Percentiles rank a stretch among this genome's conserved stretches.
phyloP scores from a whole-genome alignment of 2,888 invertebrate species.

The Limenitis camilla region DNA sequence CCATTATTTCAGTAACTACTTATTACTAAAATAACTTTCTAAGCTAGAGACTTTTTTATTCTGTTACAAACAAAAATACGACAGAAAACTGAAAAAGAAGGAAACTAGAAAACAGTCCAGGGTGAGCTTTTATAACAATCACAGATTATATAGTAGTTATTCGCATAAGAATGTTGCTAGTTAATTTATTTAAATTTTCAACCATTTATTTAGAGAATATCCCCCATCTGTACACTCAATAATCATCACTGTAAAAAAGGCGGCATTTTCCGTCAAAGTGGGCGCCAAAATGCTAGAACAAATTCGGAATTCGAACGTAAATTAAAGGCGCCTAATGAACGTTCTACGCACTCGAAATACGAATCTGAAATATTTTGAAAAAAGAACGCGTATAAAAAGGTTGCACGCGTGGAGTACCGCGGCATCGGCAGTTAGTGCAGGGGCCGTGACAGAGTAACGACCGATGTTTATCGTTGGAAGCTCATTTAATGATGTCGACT shows the following conservation, averaged over 20 bases:
- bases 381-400: conserved; percentile 43
- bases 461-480: conserved; percentile 57
- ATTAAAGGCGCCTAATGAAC: conserved; percentile 59
- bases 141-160: too few relatives aligned
- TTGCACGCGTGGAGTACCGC: conserved; percentile 61
- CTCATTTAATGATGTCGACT: conserved; percentile 31
- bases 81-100: too few relatives aligned
- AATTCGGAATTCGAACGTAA: conserved; percentile 40
- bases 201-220: too few relatives aligned
- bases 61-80: too few relatives aligned
- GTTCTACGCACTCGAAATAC: conserved; percentile 35
- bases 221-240: too few relatives aligned
- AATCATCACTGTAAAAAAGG: conserved; percentile 7
- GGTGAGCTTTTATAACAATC: too few relatives aligned
- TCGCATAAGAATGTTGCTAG: too few relatives aligned
- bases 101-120: too few relatives aligned
- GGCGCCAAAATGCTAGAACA: conserved; percentile 49
- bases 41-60: too few relatives aligned
- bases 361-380: conserved; percentile 31
- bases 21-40: too few relatives aligned
- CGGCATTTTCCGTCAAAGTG: conserved; percentile 11
- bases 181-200: too few relatives aligned
- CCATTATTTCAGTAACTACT: too few relatives aligned
- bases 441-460: conserved; percentile 65
- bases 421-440: conserved; percentile 64